Evolutionary conservation across 2,113 vertebrate genomes (phyloP), one percentile per base, ranked within the genome.

Genomic region (Corvus hawaiiensis): DNA sequence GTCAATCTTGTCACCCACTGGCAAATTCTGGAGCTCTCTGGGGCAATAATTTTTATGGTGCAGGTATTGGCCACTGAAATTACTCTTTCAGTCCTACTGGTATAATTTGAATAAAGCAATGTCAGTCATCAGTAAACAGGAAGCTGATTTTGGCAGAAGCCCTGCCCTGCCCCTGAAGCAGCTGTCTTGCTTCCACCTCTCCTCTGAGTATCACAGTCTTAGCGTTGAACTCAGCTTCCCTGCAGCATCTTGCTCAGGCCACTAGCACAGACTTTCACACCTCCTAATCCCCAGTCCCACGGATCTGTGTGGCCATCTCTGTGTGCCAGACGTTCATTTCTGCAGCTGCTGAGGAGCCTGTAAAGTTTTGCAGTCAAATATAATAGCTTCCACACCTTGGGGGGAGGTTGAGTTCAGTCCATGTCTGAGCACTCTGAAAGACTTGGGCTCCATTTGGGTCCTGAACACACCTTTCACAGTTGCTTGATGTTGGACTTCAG

Each of bases 121-220:
- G 44, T 64, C 19, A 89, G 22, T 73, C 44, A 64, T 33, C 87
- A 87, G 24, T 72, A 95, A 87, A 79, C 77, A 94, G 84, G 69
- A 90, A 95, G 58, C 22, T 84, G 61, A 71, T 79, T 92, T 87
- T 63, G 69, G 35, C 73, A 94, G 76, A 91, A 95, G 81, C 39
- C 20, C 16, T 94, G 49, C 35, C 64, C 75, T 87, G 52, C 49
- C 49, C 44, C 49, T 84, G 89, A 87, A 89, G 54, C 66, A 56
- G 32, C 89, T 95, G 84, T 82, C 66, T 20, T 72, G 52, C 73
- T 94, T 79, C 84, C 58, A 76, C 52, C 27, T 84, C 58, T 84
- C 32, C 67, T 77, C 41, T 0, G 3, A 52, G 39, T 62, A 43
- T 43, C 56, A 8, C 39, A n/a, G 59, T 20, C 59, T 63, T 35